phyloP scores from a whole-genome alignment of 2,113 vertebrate species.

The Siniperca knerii region DNA sequence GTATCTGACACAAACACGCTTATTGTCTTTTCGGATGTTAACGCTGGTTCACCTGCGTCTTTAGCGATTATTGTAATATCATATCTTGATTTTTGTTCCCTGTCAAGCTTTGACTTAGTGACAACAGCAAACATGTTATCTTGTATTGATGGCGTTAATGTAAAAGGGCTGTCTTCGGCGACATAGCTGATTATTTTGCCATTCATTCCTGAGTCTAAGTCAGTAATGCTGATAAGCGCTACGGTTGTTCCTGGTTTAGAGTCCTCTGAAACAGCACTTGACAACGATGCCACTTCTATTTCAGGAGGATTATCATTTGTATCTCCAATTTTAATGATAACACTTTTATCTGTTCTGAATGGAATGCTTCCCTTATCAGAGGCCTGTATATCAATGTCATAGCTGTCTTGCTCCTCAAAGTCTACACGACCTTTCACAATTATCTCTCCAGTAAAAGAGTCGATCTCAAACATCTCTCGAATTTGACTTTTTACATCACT shows the following conservation, averaged over 20 bases:
- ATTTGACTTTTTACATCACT: conserved; percentile 61
- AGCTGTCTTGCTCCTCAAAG: conserved; percentile 71
- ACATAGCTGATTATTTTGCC: conserved; percentile 75
- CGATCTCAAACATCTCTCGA: conserved; percentile 64
- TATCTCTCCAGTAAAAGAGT: conserved; percentile 73
- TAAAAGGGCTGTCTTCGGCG: conserved; percentile 68
- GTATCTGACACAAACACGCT: conserved; percentile 74
- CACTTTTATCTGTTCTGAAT: conserved; percentile 61
- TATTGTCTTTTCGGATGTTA: conserved; percentile 75
- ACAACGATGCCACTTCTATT: conserved; percentile 79
- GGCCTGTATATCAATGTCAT: conserved; percentile 73
- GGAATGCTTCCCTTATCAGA: conserved; percentile 63
- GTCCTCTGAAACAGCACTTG: conserved; percentile 74
- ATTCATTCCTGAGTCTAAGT: conserved; percentile 78
- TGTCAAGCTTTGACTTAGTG: conserved; percentile 77
- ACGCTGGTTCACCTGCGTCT: conserved; percentile 75
- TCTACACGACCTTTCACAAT: conserved; percentile 63
- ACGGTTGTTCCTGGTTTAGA: conserved; percentile 77
- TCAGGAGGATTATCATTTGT: conserved; percentile 85
- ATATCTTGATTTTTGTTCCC: conserved; percentile 75
- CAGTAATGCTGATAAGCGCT: conserved; percentile 77
- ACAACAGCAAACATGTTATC: conserved; percentile 80
- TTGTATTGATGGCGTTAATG: conserved; percentile 73
- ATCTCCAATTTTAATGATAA: conserved; percentile 81
- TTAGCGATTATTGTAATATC: conserved; percentile 75